Percentiles rank a stretch among this genome's conserved stretches.
These are phyloP conservation scores for Hydrophis major DNA, from an alignment of 2,797 vertebrate species.

Conservation along the genomic window DNA sequence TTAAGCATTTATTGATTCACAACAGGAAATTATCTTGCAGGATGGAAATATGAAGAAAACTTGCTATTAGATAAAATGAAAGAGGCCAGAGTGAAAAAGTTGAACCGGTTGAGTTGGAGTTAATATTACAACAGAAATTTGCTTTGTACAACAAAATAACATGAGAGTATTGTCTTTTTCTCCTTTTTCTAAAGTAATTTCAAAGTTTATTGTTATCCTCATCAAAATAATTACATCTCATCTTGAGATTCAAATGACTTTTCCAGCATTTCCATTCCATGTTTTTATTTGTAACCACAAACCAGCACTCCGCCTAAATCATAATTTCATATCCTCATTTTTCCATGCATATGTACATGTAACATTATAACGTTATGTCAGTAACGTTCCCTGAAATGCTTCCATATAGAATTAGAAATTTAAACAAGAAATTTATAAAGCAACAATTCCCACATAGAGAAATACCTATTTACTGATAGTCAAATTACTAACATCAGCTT, in stretches of 20 bases:
- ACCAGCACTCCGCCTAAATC: not conserved
- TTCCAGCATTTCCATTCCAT: not conserved
- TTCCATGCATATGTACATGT: not conserved
- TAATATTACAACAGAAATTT: not conserved
- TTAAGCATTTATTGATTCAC: too few species aligned
- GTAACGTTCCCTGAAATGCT: not conserved
- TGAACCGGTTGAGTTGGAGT: not conserved
- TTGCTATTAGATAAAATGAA: not conserved
- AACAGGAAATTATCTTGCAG: not conserved
- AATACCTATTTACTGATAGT: not conserved
- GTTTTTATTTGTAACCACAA: constrained; percentile 9
- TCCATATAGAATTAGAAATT: not conserved
- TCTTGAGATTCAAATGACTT: not conserved
- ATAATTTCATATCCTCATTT: not conserved
- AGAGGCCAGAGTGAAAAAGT: not conserved
- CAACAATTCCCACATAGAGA: not conserved
- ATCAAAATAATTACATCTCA: not conserved
- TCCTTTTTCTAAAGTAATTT: not conserved
- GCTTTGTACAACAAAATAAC: not conserved
- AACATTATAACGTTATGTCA: not conserved
- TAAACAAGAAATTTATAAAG: not conserved
- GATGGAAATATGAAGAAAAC: not conserved
- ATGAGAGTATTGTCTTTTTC: not conserved
- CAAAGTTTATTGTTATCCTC: not conserved
- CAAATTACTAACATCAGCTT: not conserved